Conservation (phyloP, 1,140 invertebrate species). For the Drosophila ironensis region DNA sequence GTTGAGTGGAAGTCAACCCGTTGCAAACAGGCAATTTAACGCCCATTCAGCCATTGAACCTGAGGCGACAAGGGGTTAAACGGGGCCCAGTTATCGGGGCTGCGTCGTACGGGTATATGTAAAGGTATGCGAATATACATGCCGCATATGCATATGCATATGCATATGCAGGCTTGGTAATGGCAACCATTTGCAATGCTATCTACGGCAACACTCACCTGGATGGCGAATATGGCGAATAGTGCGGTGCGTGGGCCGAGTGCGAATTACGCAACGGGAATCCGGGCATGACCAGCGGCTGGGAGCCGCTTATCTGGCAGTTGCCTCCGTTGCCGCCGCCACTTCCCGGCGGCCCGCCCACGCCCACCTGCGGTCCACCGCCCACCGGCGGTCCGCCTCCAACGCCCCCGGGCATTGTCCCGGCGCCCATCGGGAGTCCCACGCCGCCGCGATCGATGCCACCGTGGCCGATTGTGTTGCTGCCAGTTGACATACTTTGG, state of each 20-base stretch:
- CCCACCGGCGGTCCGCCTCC: constrained; percentile 38
- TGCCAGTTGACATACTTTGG: constrained; percentile 82
- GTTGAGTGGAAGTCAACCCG: constrained; percentile 33
- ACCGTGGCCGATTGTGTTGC: constrained; percentile 80
- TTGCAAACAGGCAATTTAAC: constrained; percentile 32
- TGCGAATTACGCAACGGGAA: constrained; percentile 88
- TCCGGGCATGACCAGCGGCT: constrained; percentile 90
- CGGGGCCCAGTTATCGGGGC: not conserved
- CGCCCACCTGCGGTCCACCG: constrained; percentile 30
- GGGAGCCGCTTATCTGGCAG: constrained; percentile 84
- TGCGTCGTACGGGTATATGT: no score
- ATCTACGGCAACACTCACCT: constrained; percentile 82
- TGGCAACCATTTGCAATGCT: no score
- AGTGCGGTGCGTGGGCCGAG: constrained; percentile 88
- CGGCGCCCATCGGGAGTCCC: constrained; percentile 68
- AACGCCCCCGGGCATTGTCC: constrained; percentile 63
- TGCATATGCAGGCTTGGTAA: no score
- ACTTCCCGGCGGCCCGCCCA: constrained; percentile 65
- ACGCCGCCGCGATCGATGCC: constrained; percentile 77
- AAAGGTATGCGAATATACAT: no score
- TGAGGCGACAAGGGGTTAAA: not conserved
- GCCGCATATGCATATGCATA: no score
- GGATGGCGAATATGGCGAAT: constrained; percentile 92
- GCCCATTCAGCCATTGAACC: constrained; percentile 23
- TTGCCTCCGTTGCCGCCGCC: constrained; percentile 65